Evolutionary conservation across 92 coral and sea anemone genomes (phyloP), one percentile per base, ranked within the genome.

Genomic region (Actinernus sp.): DNA sequence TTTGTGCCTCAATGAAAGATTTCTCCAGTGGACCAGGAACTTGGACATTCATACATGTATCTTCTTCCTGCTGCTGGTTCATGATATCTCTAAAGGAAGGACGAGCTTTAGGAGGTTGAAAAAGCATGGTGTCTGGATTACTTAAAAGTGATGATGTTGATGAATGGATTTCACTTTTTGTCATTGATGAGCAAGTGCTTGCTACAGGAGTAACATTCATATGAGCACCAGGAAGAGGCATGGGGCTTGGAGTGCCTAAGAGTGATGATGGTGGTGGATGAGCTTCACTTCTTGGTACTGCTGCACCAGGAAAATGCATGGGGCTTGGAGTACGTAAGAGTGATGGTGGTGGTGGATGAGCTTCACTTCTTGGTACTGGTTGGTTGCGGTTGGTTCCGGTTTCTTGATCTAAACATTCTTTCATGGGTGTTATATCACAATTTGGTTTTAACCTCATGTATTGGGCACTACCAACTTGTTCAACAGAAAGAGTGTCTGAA

Each of bases 11-110:
- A 19, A 36, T 52, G 32, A 82, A 29, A 2, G 88, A 71, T 12
- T 74, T 54, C 55, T 74, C 84, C 26, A 75, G 65, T 19, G 88
- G 88, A 1, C 84, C 88, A 13, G 78, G 53, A n/a, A 46, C 33
- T n/a, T n/a, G n/a, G 4, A 77, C 78, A 22, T 30, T 4, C 3
- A 21, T 25, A 17, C 63, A 48, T 51, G 4, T 3, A 17, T 48
- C 25, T 3, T 50, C 63, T 23, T 63, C 37, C 62, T 63, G 41
- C 61, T 74, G 74, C 2, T 63, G 50, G 50, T 52, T 16, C 74
- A 74, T 63, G 40, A 74, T 74, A 18, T 53, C 26, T 13, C 0
- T 9, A 30, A 74, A 13, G 0, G 73, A 31, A 25, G 36, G 54
- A 26, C 43, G 40, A 25, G 45, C 19, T 21, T 31, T 30, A 4